Evolutionary conservation across 2,113 vertebrate genomes (phyloP).

Genomic region (Stomatorhinus ivindoensis): DNA sequence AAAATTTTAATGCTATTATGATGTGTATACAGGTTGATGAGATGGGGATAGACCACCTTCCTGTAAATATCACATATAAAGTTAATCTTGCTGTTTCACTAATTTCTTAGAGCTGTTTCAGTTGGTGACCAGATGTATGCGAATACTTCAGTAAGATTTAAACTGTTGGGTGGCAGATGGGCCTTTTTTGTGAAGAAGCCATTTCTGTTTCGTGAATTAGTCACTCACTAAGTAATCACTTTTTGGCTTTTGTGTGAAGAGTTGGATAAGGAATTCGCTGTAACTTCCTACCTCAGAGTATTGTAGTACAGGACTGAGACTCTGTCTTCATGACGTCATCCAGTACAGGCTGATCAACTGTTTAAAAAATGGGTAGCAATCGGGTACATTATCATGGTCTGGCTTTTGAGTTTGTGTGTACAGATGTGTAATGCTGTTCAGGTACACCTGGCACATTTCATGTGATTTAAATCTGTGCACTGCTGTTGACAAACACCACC

Average conservation of each 20-base stretch:
- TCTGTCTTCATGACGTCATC: neutral
- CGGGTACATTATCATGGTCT: neutral
- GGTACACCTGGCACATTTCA: neutral
- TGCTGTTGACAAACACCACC: neutral
- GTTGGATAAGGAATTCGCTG: neutral
- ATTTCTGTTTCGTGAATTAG: neutral
- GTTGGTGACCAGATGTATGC: neutral
- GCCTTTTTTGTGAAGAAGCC: neutral
- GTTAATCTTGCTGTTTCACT: neutral
- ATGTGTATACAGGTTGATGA: neutral
- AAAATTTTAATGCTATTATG: neutral
- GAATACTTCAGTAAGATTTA: neutral
- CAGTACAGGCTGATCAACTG: neutral
- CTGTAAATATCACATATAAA: neutral
- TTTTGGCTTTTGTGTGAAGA: neutral
- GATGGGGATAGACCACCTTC: neutral
- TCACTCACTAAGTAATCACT: neutral
- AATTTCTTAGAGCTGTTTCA: neutral
- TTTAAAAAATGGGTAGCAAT: neutral
- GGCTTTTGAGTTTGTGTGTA: neutral
- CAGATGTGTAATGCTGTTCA: neutral
- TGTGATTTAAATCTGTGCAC: neutral
- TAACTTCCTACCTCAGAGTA: slow-evolving; percentile 1
- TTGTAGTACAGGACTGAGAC: neutral
- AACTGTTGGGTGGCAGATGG: neutral